A percentile compares a stretch with the other conserved stretches of the same genome.
Conservation (phyloP, 2,113 vertebrate genomes). For the Dissostichus mawsoni region DNA sequence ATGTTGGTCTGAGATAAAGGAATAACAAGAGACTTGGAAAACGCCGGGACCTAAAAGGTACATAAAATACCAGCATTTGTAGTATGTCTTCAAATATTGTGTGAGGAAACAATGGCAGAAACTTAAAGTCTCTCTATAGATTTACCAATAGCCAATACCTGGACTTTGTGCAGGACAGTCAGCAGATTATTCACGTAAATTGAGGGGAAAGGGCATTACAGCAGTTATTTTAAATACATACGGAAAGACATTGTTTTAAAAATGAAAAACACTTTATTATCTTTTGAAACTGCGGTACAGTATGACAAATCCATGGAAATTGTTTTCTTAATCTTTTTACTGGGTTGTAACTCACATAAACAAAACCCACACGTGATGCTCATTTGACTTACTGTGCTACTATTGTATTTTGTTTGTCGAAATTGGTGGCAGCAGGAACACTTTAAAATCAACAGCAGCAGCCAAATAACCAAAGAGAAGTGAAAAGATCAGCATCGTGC, state of each 20-base stretch:
- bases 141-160: neutral
- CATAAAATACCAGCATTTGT: neutral
- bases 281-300: neutral
- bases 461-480: slow-evolving; percentile 2
- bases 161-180: neutral
- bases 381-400: neutral
- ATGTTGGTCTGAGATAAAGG: neutral
- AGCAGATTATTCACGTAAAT: neutral
- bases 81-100: neutral
- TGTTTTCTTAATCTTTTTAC: neutral
- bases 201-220: neutral
- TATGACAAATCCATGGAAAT: neutral
- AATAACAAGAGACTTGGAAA: neutral
- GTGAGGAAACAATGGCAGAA: neutral
- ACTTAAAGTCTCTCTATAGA: neutral
- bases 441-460: slow-evolving; percentile 10
- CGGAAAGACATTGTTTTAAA: neutral
- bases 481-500: slow-evolving; percentile 21
- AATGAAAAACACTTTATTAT: neutral
- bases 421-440: neutral
- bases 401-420: neutral
- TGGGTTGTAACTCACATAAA: neutral
- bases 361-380: neutral
- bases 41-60: neutral
- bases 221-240: neutral